Conservation (phyloP, 1,140 invertebrate genomes). For the Zaprionus capensis region DNA sequence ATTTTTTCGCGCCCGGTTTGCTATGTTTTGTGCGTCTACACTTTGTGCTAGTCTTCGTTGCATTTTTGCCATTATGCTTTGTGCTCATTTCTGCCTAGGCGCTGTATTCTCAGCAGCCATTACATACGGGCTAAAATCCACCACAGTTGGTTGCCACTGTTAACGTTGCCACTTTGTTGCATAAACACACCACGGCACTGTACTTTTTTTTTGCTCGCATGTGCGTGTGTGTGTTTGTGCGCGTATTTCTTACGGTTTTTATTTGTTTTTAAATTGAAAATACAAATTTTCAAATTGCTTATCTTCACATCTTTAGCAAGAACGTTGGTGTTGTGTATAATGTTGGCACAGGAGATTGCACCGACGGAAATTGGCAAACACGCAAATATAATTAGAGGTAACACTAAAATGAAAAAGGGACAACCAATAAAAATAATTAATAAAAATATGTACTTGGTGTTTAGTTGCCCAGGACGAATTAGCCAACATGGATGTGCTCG, state of each 20-base stretch:
- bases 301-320: conserved; percentile 29
- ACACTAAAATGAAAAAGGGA: conserved; percentile 14
- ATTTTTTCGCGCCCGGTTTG: conserved; percentile 53
- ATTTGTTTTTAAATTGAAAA: conserved; percentile 60
- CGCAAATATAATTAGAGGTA: conserved; percentile 88
- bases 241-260: conserved; percentile 45
- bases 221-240: conserved; percentile 48
- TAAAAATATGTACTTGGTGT: conserved; percentile 2
- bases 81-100: conserved; percentile 43
- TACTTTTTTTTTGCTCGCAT: conserved; percentile 65
- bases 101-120: conserved; percentile 56
- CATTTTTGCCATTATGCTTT: conserved; percentile 51
- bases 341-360: conserved; percentile 85
- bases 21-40: conserved; percentile 47
- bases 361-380: conserved; percentile 89
- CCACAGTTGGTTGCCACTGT: conserved; percentile 49
- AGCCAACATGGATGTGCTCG: conserved; percentile 89
- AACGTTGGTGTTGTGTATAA: conserved; percentile 61
- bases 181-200: conserved; percentile 73
- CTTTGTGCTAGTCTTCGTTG: conserved; percentile 39
- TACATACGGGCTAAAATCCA: conserved; percentile 53
- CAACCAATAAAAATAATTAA: conserved; percentile 21
- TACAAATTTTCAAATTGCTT: conserved; percentile 31
- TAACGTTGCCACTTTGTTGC: conserved; percentile 55
- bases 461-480: conserved; percentile 90